Evolutionary conservation across 1,140 invertebrate genomes (phyloP), one percentile per base, ranked within the genome.

Genomic region (Cydia pomonella): DNA sequence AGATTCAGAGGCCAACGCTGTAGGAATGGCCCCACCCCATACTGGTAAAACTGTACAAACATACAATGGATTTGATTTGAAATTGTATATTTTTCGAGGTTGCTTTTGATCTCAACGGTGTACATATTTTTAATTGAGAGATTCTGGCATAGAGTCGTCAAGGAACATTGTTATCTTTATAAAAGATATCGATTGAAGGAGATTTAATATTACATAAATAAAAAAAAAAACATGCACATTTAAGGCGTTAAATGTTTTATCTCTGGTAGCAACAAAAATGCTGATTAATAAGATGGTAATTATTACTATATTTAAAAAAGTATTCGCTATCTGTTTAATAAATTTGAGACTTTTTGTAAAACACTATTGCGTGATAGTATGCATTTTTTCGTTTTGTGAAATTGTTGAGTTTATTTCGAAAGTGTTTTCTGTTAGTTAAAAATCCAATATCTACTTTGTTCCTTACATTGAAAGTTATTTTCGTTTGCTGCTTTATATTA

Each of bases 1-100:
- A 82, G 86, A 13, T 87, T 82, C 53, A 91, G 89, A 72, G 88
- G 86, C 0, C 88, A 89, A 72, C 73, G 89, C 47, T 88, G 84
- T 73, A 82, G 90, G 75, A 92, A 86, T 72, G 88, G 83, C 5
- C 83, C 84, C 0, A 77, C 83, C 9, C 90, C 89, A 16, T 92
- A 92, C 78, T 92, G 90, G 90, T 92, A 88, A 10, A 29, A 23
- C 38, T 18, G 33, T 41, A 21, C 27, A 13, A 10, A 33, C 1
- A 16, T 63, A 13, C 59, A 63, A 63, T 63, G 25, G 21, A 27
- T 63, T 63, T 16, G 59, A 71, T 50, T 50, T 50, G 27, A 41
- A 16, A 29, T 71, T 71, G 66, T 29, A 64, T 63, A 63, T 63
- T 63, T 63, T 21, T 3, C 3, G 63, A 29, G 29, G 16, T 66